Evolutionary conservation across 2,113 vertebrate genomes (phyloP).

Genomic region (Vimba vimba): DNA sequence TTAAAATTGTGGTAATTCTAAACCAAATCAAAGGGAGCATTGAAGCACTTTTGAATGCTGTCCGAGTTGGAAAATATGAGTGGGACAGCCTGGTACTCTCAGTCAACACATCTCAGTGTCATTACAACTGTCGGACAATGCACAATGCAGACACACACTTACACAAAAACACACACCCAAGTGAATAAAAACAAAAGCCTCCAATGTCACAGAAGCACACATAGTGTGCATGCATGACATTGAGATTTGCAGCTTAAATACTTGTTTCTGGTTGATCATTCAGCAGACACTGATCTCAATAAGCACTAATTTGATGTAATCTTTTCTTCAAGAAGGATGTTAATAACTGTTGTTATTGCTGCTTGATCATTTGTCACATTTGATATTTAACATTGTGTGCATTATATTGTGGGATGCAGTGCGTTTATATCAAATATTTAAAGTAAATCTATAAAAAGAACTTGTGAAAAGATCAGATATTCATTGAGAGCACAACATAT

Average conservation of each 20-base stretch:
- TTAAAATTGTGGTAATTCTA: too few relatives aligned
- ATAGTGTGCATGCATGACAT: background rate
- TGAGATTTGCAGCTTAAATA: too few relatives aligned
- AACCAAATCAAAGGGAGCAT: background rate
- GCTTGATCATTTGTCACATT: background rate
- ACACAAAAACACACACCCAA: background rate
- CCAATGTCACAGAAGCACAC: background rate
- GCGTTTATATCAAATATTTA: too few relatives aligned
- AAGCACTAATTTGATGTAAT: background rate
- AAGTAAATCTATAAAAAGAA: too few relatives aligned
- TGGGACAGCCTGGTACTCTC: conserved; percentile 44
- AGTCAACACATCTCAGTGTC: background rate
- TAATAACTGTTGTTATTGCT: background rate
- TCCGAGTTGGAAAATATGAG: background rate
- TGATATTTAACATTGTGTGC: background rate
- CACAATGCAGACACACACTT: conserved; percentile 39
- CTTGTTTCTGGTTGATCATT: background rate
- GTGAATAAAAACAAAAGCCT: background rate
- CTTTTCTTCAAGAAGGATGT: background rate
- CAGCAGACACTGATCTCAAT: background rate
- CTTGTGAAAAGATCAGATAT: background rate
- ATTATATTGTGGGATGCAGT: background rate
- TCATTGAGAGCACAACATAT: background rate
- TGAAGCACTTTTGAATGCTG: background rate
- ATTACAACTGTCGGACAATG: conserved; percentile 25